Base-by-base conservation (phyloP, 2,113 vertebrate species). In the Pavo muticus region DNA sequence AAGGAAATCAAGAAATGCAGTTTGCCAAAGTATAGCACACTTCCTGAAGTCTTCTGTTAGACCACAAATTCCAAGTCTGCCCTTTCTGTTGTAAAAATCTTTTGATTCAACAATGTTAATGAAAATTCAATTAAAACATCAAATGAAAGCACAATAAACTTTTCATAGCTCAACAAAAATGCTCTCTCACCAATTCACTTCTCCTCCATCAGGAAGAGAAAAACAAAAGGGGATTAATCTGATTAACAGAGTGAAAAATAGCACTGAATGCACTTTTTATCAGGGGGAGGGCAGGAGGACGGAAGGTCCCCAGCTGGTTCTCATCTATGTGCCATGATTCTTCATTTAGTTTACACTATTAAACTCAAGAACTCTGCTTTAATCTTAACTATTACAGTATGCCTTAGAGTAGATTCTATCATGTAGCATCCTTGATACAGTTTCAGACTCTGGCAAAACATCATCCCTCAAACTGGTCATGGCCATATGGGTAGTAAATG, bases 291-390 rank as follows among this genome's bases (percentile, higher is more conserved):
- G 69, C 8, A 44, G 47, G 35, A 69, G 92, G 27, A 47, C 82
- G 37, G 79, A 89, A 59, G 64, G 61, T 93, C 76, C 89, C 87
- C 97, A 98, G 97, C 91, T 98, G 98, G 91, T 97, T 98, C 96
- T 96, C 97, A 98, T 98, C 97, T 97, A 81, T 91, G 69, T 88
- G 91, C 96, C 97, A 95, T 96, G 97, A 98, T 95, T 98, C 95
- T 97, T 97, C 97, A 97, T 97, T 98, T 98, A 97, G 97, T 98
- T 98, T 98, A 98, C 90, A 97, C 96, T 97, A 97, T 96, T 97
- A 97, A 97, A 98, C 93, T 95, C 93, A 95, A 96, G 98, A 95
- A 93, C 88, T 91, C 75, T 0, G 95, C 97, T 98, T 98, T 98
- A 97, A 98, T 98, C 97, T 97, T 98, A 97, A 97, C 97, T 94